Base-by-base conservation (phyloP, 2,797 vertebrate species). In the Australoheros facetus region DNA sequence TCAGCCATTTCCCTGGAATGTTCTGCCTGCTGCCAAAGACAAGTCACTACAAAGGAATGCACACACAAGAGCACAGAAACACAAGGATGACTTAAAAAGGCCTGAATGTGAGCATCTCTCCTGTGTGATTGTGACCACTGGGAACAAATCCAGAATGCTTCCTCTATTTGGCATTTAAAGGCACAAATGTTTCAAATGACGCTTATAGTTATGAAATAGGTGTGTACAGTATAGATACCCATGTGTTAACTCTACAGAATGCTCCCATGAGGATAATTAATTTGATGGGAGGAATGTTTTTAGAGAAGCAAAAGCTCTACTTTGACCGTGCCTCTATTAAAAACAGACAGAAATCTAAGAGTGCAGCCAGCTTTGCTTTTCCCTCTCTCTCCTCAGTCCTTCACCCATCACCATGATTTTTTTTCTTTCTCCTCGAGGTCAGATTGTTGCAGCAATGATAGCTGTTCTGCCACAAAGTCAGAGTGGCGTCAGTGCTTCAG, bases 1-100 rank as follows among this genome's bases (percentile, higher is more conserved):
- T 95, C 94, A 94, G 91, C 90, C 91, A 90, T 93, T 95, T 94
- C 93, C 90, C 91, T 88, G 94, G 89, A 96, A 96, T 95, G 95
- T 89, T 91, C 85, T 62, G 90, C 86, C 87, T 78, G 86, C 88
- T 85, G 90, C 94, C 93, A 93, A 90, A 89, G 82, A 93, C 79
- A 89, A 94, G 94, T 96, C 94, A 95, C 91, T 87, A 81, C 93
- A 93, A 89, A 92, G 94, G 94, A 94, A 96, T 95, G 95, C 90
- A 86, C 90, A 91, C 89, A 89, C 58, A 91, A 91, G 88, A 80
- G 82, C 55, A 78, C 85, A 90, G 89, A 94, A 92, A 92, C 92
- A 92, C 84, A 69, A 69, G 87, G 90, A 94, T 95, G 94, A 95
- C 94, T 95, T 94, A 93, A 95, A 95, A 95, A 94, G 93, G 93